phyloP scores from a whole-genome alignment of 1,140 invertebrate species.

The Globodera rostochiensis region DNA sequence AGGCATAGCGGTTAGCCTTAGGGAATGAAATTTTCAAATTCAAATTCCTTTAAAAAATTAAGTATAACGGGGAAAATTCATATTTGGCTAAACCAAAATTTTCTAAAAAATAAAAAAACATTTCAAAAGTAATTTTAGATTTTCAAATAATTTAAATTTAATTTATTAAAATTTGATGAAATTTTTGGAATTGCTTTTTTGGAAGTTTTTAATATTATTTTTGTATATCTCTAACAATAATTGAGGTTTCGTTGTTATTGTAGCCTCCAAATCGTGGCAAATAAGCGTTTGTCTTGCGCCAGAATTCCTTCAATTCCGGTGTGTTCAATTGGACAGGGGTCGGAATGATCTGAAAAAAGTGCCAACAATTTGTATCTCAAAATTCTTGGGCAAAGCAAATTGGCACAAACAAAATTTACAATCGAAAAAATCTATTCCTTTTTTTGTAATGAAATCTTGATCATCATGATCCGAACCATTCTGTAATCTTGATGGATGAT shows the following conservation, averaged over 20 bases:
- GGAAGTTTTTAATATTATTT: not conserved
- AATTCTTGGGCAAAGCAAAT: not conserved
- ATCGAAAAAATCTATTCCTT: no score
- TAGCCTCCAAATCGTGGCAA: conserved; percentile 54
- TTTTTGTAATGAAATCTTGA: no score
- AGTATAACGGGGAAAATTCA: no score
- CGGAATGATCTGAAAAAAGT: conserved; percentile 52
- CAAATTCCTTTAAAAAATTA: not conserved
- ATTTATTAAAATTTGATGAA: not conserved
- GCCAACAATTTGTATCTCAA: not conserved
- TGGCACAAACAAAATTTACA: not conserved
- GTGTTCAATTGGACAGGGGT: conserved; percentile 57
- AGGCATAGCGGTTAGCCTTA: conserved; percentile 85
- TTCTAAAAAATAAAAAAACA: no score
- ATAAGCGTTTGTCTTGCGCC: conserved; percentile 53
- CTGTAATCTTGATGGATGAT: no score
- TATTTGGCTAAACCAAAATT: no score
- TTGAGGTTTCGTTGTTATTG: conserved; percentile 5
- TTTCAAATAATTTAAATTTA: no score
- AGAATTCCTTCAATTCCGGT: conserved; percentile 53
- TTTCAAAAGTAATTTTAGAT: not conserved
- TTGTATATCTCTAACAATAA: conserved; percentile 1
- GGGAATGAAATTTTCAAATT: conserved; percentile 41
- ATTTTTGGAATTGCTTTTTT: not conserved
- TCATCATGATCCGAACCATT: no score